A percentile compares a stretch with the other conserved stretches of the same genome.
phyloP scores from a whole-genome alignment of 1,140 invertebrate genomes.

The Pogonomyrmex barbatus region DNA sequence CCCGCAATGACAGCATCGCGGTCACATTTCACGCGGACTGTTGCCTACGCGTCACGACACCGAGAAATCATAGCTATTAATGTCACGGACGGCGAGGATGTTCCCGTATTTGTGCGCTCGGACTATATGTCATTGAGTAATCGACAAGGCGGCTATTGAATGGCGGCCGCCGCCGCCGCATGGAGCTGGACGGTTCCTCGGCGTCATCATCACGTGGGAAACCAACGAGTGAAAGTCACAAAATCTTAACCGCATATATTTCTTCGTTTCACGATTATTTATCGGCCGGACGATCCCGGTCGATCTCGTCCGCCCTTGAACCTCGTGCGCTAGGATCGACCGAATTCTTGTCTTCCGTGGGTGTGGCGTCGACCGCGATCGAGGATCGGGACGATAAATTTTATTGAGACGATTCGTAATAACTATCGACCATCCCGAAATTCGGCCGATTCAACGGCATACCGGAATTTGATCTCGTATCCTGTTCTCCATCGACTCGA shows the following conservation, averaged over 20 bases:
- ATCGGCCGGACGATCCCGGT: slow-evolving; percentile 4
- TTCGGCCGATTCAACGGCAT: slow-evolving; percentile 49
- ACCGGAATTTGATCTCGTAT: slow-evolving; percentile 34
- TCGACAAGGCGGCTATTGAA: slow-evolving; percentile 66
- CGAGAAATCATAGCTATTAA: slow-evolving; percentile 74
- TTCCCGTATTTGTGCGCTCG: slow-evolving; percentile 66
- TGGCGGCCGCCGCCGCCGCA: slow-evolving; percentile 3
- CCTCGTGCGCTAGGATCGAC: slow-evolving; percentile 40
- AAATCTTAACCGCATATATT: slow-evolving; percentile 56
- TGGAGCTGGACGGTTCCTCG: slow-evolving; percentile 28
- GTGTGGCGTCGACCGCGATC: slow-evolving; percentile 56
- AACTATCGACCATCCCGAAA: slow-evolving; percentile 15
- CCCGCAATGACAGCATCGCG: slow-evolving; percentile 23
- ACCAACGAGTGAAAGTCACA: slow-evolving; percentile 71
- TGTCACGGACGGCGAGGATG: slow-evolving; percentile 50
- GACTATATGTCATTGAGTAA: slow-evolving; percentile 69
- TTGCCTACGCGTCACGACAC: slow-evolving; percentile 62
- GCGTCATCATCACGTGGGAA: slow-evolving; percentile 70
- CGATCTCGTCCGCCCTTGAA: slow-evolving; percentile 13
- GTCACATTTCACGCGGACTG: slow-evolving; percentile 71
- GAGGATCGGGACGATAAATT: slow-evolving; percentile 60
- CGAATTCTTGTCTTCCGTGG: slow-evolving; percentile 57
- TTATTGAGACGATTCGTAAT: slow-evolving; percentile 53
- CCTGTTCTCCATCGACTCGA: not conserved
- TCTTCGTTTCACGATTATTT: slow-evolving; percentile 62